These are phyloP conservation scores for Porites rus DNA, from an alignment of 92 coral and sea anemone genomes.

Conservation along the genomic window DNA sequence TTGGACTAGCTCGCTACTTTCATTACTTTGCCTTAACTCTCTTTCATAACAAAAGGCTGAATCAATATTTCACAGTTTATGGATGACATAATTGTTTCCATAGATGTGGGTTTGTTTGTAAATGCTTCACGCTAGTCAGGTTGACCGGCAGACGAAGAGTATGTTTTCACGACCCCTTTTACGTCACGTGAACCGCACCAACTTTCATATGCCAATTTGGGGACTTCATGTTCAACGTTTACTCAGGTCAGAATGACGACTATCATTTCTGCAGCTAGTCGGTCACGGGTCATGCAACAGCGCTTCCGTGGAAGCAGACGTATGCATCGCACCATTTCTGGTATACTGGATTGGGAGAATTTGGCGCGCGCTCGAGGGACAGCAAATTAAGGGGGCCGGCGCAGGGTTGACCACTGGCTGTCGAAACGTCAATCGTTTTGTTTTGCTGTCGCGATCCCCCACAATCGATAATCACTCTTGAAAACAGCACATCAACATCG, in stretches of 20 bases:
- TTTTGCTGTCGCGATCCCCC: constrained; percentile 23
- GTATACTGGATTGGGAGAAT: not conserved
- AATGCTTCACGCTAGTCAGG: constrained; percentile 2
- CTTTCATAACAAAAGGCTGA: constrained; percentile 24
- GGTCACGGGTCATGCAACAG: constrained; percentile 37
- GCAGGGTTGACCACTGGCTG: not conserved
- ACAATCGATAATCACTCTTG: constrained; percentile 28
- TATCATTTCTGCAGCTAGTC: constrained; percentile 9
- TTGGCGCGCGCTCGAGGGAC: not conserved
- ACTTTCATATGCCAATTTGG: not conserved
- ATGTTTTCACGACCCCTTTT: not conserved
- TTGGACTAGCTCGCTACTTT: not conserved
- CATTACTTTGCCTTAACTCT: too few species aligned
- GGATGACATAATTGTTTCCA: constrained; percentile 36
- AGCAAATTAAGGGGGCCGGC: not conserved
- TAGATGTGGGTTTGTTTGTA: constrained; percentile 29
- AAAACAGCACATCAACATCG: constrained; percentile 33
- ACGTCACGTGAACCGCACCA: not conserved
- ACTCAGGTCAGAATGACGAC: not conserved
- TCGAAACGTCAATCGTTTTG: constrained; percentile 24
- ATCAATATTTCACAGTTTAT: constrained; percentile 11
- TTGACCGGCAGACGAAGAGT: not conserved
- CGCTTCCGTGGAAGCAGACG: constrained; percentile 26
- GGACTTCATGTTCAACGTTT: not conserved
- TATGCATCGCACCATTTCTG: constrained; percentile 1